Evolutionary conservation across 1,140 invertebrate genomes (phyloP).

Genomic region (Riptortus pedestris): DNA sequence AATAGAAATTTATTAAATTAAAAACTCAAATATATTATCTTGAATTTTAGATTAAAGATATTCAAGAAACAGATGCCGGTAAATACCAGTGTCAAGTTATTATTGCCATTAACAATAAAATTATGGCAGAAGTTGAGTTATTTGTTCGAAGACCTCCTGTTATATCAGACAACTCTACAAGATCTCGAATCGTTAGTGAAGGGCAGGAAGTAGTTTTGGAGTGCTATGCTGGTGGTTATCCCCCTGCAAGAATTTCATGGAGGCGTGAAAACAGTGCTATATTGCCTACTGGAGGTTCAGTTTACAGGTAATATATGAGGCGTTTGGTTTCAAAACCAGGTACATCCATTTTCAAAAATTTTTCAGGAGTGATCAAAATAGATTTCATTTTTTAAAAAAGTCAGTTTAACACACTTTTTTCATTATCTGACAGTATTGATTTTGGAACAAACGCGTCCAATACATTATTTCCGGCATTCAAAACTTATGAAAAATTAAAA

Average conservation of each 20-base stretch:
- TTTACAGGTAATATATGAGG: too few relatives aligned
- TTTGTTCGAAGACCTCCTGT: constrained; percentile 75
- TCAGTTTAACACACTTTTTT: too few relatives aligned
- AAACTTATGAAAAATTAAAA: too few relatives aligned
- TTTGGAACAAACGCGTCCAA: too few relatives aligned
- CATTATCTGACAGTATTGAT: too few relatives aligned
- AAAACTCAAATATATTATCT: too few relatives aligned
- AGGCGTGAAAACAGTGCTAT: constrained; percentile 85
- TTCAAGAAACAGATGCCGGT: constrained; percentile 86
- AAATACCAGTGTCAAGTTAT: constrained; percentile 78
- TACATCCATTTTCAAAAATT: too few relatives aligned
- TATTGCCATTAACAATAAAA: constrained; percentile 62
- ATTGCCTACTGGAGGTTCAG: constrained; percentile 74
- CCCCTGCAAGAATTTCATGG: constrained; percentile 76
- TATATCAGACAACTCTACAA: constrained; percentile 85
- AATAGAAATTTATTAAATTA: too few relatives aligned
- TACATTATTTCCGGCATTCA: too few relatives aligned
- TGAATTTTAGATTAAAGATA: constrained; percentile 69
- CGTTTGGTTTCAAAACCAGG: too few relatives aligned
- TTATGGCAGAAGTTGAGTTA: constrained; percentile 71
- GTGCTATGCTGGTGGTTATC: constrained; percentile 78
- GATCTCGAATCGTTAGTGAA: constrained; percentile 73
- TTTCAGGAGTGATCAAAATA: too few relatives aligned
- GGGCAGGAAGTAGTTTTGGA: constrained; percentile 66
- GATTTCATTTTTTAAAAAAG: too few relatives aligned